Evolutionary conservation across 2,113 vertebrate genomes (phyloP), one percentile per base, ranked within the genome.

Genomic region (Pontoporia blainvillei): DNA sequence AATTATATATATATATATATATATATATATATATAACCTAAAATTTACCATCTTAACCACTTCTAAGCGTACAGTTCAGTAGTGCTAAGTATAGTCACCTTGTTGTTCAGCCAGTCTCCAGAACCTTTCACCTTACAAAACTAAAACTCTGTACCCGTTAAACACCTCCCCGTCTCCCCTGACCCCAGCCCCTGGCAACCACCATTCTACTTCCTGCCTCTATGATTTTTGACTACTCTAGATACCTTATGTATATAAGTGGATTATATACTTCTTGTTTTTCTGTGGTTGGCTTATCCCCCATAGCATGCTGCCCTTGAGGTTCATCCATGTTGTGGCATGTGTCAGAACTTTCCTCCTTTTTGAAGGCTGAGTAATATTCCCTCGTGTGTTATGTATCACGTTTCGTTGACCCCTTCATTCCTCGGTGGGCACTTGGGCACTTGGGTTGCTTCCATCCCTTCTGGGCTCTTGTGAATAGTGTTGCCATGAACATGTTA

Each of bases 261-360:
- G 21, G 39, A 54, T 81, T n/a, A 52, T 57, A 13, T 1, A 75
- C 46, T 73, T 29, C 76, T 72, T 86, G 44, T 94, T 6, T 95
- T 92, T 71, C 39, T 73, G 5, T 83, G 27, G 72, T 67, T 96
- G 67, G 11, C 21, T 82, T 72, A 44, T 86, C 66, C 86, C 18
- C 76, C n/a, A 86, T 91, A 73, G 13, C 14, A 15, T 6, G 69
- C 29, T 41, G 13, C 92, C 46, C 39, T 91, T 41, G 83, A 4
- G 31, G 44, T 52, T 90, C 46, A 39, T 73, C 12, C 17, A 27
- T 71, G 41, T 64, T 92, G 39, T n/a, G 73, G 7, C 59, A 20
- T 73, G 39, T 52, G 36, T 90, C 81, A 85, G 8, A 76, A 52
- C 82, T 93, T 89, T 46, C 59, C 67, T 61, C 72, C 23, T 59